phyloP scores from a whole-genome alignment of 2,797 vertebrate genomes.

The Vipera latastei region DNA sequence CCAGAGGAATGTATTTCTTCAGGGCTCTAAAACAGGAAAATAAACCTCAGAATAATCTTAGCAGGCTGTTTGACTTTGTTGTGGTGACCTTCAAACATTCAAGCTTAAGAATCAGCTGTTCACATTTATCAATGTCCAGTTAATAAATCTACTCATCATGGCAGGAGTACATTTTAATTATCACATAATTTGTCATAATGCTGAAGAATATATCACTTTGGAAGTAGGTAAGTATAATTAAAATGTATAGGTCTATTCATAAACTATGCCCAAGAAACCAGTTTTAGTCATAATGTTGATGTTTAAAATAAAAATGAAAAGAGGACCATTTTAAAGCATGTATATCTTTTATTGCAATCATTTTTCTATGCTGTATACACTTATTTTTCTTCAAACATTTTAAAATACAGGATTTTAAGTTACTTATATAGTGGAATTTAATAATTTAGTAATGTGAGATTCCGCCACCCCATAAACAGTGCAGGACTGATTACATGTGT shows the following conservation, averaged over 20 bases:
- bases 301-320: neutral
- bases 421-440: neutral
- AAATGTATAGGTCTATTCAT: neutral
- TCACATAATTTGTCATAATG: conserved; percentile 12
- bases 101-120: conserved; percentile 19
- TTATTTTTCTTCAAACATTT: neutral
- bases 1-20: neutral
- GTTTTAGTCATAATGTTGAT: neutral
- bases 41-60: neutral
- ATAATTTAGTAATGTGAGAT: neutral
- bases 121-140: conserved; percentile 12
- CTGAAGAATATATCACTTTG: neutral
- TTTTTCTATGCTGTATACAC: neutral
- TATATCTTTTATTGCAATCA: neutral
- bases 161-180: conserved; percentile 9
- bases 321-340: neutral
- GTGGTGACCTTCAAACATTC: conserved; percentile 11
- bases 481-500: neutral
- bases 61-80: neutral
- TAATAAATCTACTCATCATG: conserved; percentile 1
- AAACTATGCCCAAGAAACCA: neutral
- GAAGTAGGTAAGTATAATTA: neutral
- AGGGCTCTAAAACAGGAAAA: conserved; percentile 4
- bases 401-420: neutral
- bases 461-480: neutral